A percentile compares a stretch with the other conserved stretches of the same genome.
Evolutionary conservation across 2,113 vertebrate genomes (phyloP).

Genomic region (Melozone crissalis): DNA sequence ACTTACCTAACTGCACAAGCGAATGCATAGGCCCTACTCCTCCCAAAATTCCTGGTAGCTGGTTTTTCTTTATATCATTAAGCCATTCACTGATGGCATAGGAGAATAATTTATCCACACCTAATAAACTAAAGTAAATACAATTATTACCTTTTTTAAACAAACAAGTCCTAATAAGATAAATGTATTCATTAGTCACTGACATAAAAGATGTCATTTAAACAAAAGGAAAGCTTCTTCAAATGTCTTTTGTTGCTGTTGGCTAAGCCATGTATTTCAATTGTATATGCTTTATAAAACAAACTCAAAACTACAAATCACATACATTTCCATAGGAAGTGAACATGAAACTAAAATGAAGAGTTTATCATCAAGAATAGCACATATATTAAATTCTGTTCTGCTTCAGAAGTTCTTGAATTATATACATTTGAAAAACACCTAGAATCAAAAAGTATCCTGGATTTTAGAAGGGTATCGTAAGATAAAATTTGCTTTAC

Average conservation of each 20-base stretch:
- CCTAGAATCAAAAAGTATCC: background rate
- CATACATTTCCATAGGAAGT: background rate
- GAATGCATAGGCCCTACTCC: constrained; percentile 98
- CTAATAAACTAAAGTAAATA: constrained; percentile 83
- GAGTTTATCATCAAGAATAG: background rate
- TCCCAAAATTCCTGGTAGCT: constrained; percentile 92
- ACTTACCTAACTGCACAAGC: constrained; percentile 91
- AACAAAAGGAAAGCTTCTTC: background rate
- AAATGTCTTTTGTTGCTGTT: background rate
- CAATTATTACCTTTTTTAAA: background rate
- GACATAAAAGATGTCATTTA: background rate
- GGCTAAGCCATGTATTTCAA: background rate
- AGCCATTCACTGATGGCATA: constrained; percentile 96
- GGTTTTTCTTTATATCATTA: constrained; percentile 96
- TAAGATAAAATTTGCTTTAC: background rate
- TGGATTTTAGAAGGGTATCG: background rate
- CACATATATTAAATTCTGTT: background rate
- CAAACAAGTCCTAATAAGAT: background rate
- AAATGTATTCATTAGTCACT: background rate
- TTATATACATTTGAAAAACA: background rate
- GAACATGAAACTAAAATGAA: background rate
- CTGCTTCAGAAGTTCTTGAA: background rate
- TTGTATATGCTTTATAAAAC: background rate
- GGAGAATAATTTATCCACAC: constrained; percentile 93
- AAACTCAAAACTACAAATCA: background rate